phyloP scores from a whole-genome alignment of 1,140 invertebrate species.

The Teleopsis dalmanni region DNA sequence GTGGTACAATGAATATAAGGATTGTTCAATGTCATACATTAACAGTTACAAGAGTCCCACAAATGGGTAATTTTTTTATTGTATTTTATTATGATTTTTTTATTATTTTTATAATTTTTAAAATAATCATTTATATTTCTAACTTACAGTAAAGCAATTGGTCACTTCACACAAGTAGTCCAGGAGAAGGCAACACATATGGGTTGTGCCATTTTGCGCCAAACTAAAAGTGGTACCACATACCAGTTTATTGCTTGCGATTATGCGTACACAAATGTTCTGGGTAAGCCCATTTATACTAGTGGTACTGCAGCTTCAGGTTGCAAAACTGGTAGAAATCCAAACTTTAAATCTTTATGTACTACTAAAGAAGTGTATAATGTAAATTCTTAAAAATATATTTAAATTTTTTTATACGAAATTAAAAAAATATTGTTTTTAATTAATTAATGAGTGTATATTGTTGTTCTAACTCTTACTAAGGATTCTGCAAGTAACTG shows the following conservation, averaged over 20 bases:
- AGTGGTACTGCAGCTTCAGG: neutral
- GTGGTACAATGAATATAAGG: conserved; percentile 14
- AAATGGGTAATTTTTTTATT: neutral
- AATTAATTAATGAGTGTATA: no score
- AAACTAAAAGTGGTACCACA: neutral
- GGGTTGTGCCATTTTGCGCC: conserved; percentile 5
- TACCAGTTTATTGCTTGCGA: conserved; percentile 8
- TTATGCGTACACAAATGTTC: conserved; percentile 8
- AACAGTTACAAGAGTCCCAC: neutral
- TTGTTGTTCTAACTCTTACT: no score
- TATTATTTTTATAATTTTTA: neutral
- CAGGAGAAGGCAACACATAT: conserved; percentile 5
- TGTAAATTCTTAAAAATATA: no score
- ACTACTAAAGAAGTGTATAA: neutral
- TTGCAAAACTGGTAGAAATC: neutral
- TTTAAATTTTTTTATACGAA: no score
- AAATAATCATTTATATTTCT: neutral
- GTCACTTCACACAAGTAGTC: conserved; percentile 8
- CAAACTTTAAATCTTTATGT: conserved; percentile 4
- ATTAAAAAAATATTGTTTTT: no score
- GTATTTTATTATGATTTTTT: no score
- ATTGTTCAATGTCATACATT: conserved; percentile 11
- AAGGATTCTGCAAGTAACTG: no score
- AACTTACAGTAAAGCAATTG: conserved; percentile 1
- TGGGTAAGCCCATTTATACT: conserved; percentile 1